Percentiles rank a stretch among this genome's conserved stretches.
These are phyloP conservation scores for Cranoglanis bouderius DNA, from an alignment of 2,113 vertebrate genomes.

Conservation along the genomic window DNA sequence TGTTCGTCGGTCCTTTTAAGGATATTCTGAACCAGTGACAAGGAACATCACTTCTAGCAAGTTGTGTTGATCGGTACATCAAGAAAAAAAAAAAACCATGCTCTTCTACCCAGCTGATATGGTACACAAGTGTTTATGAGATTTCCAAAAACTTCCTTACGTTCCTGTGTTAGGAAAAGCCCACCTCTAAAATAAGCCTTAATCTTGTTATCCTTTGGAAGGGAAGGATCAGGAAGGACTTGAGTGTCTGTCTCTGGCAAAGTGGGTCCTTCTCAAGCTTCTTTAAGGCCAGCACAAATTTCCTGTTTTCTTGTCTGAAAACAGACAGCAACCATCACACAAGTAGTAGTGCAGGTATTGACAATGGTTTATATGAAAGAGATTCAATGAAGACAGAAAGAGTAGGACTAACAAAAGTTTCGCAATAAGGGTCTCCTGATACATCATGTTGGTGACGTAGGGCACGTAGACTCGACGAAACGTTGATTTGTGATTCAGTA, in stretches of 20 bases:
- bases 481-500: conserved; percentile 66
- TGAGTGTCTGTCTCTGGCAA: conserved; percentile 76
- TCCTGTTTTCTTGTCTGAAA: conserved; percentile 67
- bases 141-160: neutral
- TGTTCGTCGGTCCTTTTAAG: conserved; percentile 62
- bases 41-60: neutral
- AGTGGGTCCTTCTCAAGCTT: conserved; percentile 71
- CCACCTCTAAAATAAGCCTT: conserved; percentile 78
- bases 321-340: neutral
- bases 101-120: neutral
- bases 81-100: neutral
- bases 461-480: conserved; percentile 73
- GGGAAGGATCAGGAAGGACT: conserved; percentile 80
- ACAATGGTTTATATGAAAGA: neutral
- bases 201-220: conserved; percentile 80
- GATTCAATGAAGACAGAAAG: neutral
- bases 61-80: neutral
- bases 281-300: conserved; percentile 67
- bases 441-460: conserved; percentile 82
- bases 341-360: neutral
- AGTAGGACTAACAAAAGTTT: conserved; percentile 70
- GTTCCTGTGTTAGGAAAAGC: neutral
- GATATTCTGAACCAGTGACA: conserved; percentile 66
- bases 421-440: conserved; percentile 74
- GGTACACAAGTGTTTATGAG: neutral